Base-by-base conservation (phyloP, 2,888 invertebrate genomes). In the Andrena minutula region DNA sequence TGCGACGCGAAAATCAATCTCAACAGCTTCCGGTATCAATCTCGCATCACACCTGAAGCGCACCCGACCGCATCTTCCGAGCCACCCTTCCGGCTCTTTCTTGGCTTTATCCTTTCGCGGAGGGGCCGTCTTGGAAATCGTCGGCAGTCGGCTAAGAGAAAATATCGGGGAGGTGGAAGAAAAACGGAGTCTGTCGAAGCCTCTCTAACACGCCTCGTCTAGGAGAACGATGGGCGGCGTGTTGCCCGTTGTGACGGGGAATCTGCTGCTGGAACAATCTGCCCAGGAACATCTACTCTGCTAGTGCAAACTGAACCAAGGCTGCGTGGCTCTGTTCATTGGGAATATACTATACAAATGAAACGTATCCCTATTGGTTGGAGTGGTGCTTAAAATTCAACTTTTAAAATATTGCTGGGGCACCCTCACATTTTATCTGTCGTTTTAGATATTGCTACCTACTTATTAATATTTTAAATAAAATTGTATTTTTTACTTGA, bases 1-100 rank as follows among this genome's bases (percentile, higher is more conserved):
- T 72, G 64, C 71, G 84, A 86, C 80, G 85, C 83, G 84, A 84
- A 88, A 90, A 90, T 90, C 90, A 90, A 89, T 90, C 88, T 88
- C 85, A 75, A 82, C 82, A 84, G 87, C 83, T 86, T 85, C 83
- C 82, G 85, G 85, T 85, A 89, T 90, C 90, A 89, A 86, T 89
- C 84, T 87, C 85, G 82, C 77, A 80, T 88, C 86, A 81, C 87
- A 87, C 84, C 85, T 85, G 84, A 85, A 90, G 75, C 75, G 35
- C 70, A 77, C 68, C 68, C 68, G 77, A 75, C 77, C 85, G 64
- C 81, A 56, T 75, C 76, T 26, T 60, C 58, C 49, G 32, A 72
- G 66, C 56, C 75, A 66, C 65, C 72, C 63, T 65, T 60, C 56
- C 51, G 61, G 26, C 70, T 60, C 32, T 20, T 47, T n/a, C 16